These are phyloP conservation scores for Pogonomyrmex barbatus DNA, from an alignment of 1,140 invertebrate species.

Conservation along the genomic window DNA sequence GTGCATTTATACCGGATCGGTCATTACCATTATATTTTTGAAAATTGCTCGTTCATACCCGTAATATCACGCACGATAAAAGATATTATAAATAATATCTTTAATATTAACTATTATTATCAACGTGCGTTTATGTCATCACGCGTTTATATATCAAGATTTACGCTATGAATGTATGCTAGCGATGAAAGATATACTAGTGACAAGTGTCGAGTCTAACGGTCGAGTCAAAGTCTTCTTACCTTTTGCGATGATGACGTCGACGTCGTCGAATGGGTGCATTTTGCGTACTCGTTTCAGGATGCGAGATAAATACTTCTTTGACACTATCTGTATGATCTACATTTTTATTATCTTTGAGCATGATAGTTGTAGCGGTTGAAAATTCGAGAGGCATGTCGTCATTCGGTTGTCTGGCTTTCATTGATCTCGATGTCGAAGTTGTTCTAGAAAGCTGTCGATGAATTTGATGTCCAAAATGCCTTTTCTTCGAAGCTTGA, in stretches of 20 bases:
- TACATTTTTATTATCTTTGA: slow-evolving; percentile 43
- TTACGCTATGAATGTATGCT: neutral
- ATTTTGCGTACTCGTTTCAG: slow-evolving; percentile 63
- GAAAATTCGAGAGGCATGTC: slow-evolving; percentile 59
- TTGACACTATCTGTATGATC: slow-evolving; percentile 40
- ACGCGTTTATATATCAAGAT: neutral
- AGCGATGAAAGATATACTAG: neutral
- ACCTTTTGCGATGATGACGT: slow-evolving; percentile 79
- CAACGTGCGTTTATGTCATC: neutral
- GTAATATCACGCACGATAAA: neutral
- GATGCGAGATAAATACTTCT: slow-evolving; percentile 48
- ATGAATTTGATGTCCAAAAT: slow-evolving; percentile 56
- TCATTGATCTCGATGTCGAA: slow-evolving; percentile 39
- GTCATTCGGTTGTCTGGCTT: slow-evolving; percentile 59
- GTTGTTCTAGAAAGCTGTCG: slow-evolving; percentile 27
- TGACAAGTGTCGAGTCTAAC: too few relatives aligned
- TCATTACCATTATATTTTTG: neutral
- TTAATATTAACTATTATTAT: neutral
- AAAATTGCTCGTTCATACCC: neutral
- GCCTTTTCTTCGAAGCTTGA: slow-evolving; percentile 68
- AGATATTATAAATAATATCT: neutral
- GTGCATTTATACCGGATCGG: neutral
- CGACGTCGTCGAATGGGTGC: slow-evolving; percentile 73
- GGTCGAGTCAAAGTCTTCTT: neutral
- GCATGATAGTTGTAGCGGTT: slow-evolving; percentile 42